Evolutionary conservation across 2,797 vertebrate species (phyloP).

Genomic region (Cynopterus sphinx): DNA sequence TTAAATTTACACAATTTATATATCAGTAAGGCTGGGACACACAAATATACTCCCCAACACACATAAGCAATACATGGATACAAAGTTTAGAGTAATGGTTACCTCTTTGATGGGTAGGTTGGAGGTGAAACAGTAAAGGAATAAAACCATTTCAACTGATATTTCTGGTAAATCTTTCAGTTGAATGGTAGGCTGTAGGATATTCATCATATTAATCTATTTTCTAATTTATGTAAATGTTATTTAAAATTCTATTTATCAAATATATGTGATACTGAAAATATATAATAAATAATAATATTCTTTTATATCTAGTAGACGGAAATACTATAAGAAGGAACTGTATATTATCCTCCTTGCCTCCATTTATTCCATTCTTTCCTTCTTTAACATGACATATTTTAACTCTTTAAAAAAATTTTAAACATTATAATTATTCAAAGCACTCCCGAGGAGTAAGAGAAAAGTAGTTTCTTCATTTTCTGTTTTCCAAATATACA

Average conservation of each 20-base stretch:
- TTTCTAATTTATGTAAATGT: neutral
- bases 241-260: neutral
- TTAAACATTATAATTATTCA: neutral
- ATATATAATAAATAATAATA: neutral
- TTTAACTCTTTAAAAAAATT: constrained; percentile 12
- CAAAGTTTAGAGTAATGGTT: neutral
- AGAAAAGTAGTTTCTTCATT: constrained; percentile 20
- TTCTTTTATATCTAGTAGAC: neutral
- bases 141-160: neutral
- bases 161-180: neutral
- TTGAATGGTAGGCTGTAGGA: neutral
- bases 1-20: neutral
- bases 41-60: neutral
- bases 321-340: neutral
- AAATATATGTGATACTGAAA: neutral
- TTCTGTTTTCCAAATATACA: constrained; percentile 28
- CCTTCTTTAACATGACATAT: neutral
- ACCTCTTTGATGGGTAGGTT: neutral
- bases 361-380: neutral
- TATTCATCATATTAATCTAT: neutral
- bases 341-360: neutral
- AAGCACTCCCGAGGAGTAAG: neutral
- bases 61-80: neutral
- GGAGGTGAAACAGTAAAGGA: neutral
- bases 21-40: neutral